These are phyloP conservation scores for Champsocephalus gunnari DNA, from an alignment of 2,797 vertebrate genomes.

Conservation along the genomic window DNA sequence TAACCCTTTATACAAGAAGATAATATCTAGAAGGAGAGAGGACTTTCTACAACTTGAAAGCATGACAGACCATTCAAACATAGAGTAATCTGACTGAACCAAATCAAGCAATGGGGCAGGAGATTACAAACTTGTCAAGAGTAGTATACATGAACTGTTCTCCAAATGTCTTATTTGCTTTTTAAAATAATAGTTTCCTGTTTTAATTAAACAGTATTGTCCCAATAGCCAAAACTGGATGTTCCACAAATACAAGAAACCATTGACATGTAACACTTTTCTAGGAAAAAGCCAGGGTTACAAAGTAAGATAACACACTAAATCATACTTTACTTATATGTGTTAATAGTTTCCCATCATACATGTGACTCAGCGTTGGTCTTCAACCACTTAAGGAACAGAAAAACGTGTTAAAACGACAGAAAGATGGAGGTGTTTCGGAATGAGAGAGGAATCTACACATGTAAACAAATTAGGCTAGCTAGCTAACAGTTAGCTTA, in stretches of 20 bases:
- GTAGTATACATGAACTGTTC: background rate
- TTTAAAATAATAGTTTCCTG: background rate
- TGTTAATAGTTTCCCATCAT: too few species aligned
- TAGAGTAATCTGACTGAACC: too few species aligned
- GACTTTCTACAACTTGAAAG: too few species aligned
- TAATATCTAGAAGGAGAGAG: too few species aligned
- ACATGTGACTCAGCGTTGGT: background rate
- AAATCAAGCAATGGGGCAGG: background rate
- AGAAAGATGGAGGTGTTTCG: background rate
- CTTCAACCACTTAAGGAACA: background rate
- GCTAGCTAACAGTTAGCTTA: slow-evolving; percentile 30
- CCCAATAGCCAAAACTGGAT: too few species aligned
- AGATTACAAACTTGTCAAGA: background rate
- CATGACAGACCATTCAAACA: too few species aligned
- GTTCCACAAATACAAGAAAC: background rate
- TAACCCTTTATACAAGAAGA: too few species aligned
- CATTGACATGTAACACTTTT: background rate
- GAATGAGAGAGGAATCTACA: background rate
- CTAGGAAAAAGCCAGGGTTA: background rate
- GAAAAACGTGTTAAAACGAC: background rate
- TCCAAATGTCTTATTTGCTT: background rate
- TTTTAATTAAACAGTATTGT: too few species aligned
- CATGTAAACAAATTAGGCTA: slow-evolving; percentile 58
- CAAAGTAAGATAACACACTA: background rate
- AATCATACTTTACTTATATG: background rate